Evolutionary conservation across 2,797 vertebrate genomes (phyloP).

Genomic region (Lepilemur ruficaudatus): DNA sequence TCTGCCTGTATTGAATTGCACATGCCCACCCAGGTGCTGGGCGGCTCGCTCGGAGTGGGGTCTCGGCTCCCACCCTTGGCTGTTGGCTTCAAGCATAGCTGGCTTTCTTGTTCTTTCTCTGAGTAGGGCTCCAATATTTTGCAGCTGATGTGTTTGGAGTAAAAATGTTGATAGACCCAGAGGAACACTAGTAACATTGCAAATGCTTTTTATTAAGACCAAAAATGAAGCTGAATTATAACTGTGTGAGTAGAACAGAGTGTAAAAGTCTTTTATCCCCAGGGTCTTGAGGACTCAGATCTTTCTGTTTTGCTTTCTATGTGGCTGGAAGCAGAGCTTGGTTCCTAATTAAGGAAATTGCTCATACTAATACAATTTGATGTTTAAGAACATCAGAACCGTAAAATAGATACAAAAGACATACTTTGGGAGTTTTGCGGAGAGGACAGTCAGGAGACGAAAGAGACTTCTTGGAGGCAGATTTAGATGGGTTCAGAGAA

Average conservation of each 20-base stretch:
- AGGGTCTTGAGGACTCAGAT: background rate
- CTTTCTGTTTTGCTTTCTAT: slow-evolving; percentile 15
- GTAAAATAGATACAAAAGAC: background rate
- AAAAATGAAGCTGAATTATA: slow-evolving; percentile 25
- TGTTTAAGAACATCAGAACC: background rate
- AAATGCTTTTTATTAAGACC: slow-evolving; percentile 66
- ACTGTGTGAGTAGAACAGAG: background rate
- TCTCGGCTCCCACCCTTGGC: background rate
- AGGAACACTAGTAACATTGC: slow-evolving; percentile 53
- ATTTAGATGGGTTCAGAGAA: background rate
- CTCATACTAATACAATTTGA: background rate
- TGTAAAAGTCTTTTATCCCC: background rate
- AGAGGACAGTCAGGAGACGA: background rate
- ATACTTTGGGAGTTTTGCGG: background rate
- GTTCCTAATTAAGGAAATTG: background rate
- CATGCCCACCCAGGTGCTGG: slow-evolving; percentile 55
- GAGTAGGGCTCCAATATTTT: slow-evolving; percentile 33
- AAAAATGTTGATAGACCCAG: slow-evolving; percentile 69
- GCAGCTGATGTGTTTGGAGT: slow-evolving; percentile 63
- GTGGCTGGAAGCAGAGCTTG: background rate
- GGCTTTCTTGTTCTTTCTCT: slow-evolving; percentile 5
- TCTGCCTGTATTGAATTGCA: background rate
- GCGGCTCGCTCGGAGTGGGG: background rate
- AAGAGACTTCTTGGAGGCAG: background rate
- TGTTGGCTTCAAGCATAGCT: slow-evolving; percentile 24